Percentiles rank a stretch among this genome's conserved stretches.
phyloP scores from a whole-genome alignment of 2,797 vertebrate genomes.

The Lepidocolaptes lacrymiger region DNA sequence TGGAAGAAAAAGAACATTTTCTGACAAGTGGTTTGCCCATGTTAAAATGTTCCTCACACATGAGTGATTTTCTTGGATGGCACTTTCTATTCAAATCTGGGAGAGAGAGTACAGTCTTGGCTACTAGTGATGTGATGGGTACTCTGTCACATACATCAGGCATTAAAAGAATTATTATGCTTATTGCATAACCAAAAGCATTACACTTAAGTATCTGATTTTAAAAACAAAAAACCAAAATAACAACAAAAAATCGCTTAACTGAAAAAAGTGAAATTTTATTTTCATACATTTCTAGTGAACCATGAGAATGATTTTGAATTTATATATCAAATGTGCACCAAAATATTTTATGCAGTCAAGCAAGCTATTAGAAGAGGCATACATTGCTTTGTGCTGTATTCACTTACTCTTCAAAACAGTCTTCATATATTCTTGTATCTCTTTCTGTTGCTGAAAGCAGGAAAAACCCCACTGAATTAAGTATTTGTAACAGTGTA shows the following conservation, averaged over 20 bases:
- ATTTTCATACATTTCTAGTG: background rate
- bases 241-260: background rate
- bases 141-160: background rate
- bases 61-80: constrained; percentile 20
- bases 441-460: background rate
- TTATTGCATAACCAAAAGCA: background rate
- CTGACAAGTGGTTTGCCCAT: constrained; percentile 46
- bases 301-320: background rate
- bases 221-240: background rate
- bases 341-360: background rate
- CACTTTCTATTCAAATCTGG: background rate
- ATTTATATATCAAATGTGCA: background rate
- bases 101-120: background rate
- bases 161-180: background rate
- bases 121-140: background rate
- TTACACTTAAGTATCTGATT: background rate
- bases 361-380: background rate
- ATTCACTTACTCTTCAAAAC: background rate
- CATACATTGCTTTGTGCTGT: background rate
- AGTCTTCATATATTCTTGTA: background rate
- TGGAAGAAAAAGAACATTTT: constrained; percentile 55
- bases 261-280: background rate
- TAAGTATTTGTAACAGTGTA: background rate
- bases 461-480: background rate
- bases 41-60: constrained; percentile 27